Base-by-base conservation (phyloP, 2,888 invertebrate genomes). In the Chloroclystis v-ata region DNA sequence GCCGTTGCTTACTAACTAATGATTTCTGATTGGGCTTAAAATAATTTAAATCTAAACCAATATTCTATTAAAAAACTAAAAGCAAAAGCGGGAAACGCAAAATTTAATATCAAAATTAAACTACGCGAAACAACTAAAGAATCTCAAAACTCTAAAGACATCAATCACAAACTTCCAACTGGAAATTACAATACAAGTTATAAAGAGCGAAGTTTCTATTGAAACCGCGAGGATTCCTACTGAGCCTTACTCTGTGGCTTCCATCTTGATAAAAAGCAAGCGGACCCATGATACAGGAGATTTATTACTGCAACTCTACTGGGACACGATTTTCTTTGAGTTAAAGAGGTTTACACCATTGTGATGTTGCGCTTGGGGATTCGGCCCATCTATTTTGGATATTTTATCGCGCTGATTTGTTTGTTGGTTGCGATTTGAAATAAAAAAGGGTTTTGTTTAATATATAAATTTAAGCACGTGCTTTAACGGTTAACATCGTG, bases 241-340 rank as follows among this genome's bases (percentile, higher is more conserved):
- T 57, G 28, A 8, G 33, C 6, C n/a, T n/a, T n/a, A 38, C 39
- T 52, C 57, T 56, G 53, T 54, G 53, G 51, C 37, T 50, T 49
- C 56, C 56, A 78, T 78, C 77, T 72, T 71, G 78, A 78, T 78
- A 80, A 78, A 74, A 75, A 75, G 72, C 60, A 65, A 73, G 70
- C 64, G 66, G 67, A 67, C 66, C 63, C 61, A 67, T 69, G 78
- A 75, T 78, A 72, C 66, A 72, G 68, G 60, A 64, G 80, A 82
- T 82, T 82, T 82, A 82, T 82, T 78, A 62, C 78, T 62, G 50
- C 47, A 66, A 74, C 72, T 72, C 79, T 77, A 73, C 57, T 40
- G 75, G 69, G 78, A 57, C 60, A 63, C 65, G 68, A 79, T 79
- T 75, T 76, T 72, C 72, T 74, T 74, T 69, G 71, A 71, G 63